Conservation (phyloP, 2,113 vertebrate genomes). For the Brevimyrus niger region DNA sequence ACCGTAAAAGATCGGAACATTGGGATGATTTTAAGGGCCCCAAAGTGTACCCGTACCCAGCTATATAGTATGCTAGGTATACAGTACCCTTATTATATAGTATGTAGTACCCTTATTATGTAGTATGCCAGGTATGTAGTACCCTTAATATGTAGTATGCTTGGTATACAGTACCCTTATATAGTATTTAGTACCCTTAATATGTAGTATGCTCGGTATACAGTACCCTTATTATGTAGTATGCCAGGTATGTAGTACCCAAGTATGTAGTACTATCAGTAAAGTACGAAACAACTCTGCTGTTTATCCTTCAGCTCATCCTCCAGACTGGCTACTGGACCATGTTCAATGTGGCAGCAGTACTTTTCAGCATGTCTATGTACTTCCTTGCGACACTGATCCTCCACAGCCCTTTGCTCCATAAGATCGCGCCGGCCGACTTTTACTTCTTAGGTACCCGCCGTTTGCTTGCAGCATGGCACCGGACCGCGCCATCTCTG, state of each 20-base stretch:
- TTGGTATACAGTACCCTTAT: not conserved
- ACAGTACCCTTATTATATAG: too few species aligned
- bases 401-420: conserved; percentile 60
- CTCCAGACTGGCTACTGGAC: conserved; percentile 77
- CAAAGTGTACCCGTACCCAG: not conserved
- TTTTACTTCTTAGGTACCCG: conserved; percentile 75
- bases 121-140: not conserved
- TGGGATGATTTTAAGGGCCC: not conserved
- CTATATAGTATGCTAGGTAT: too few species aligned
- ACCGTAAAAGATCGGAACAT: not conserved
- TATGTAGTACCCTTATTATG: not conserved
- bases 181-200: not conserved
- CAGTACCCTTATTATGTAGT: not conserved
- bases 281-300: not conserved
- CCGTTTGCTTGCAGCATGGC: not conserved
- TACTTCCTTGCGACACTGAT: conserved; percentile 61
- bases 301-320: conserved; percentile 54
- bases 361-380: conserved; percentile 55
- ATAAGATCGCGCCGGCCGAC: conserved; percentile 47
- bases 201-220: not conserved
- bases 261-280: not conserved
- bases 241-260: not conserved
- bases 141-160: not conserved
- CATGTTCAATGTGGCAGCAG: conserved; percentile 39
- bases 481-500: not conserved